These are phyloP conservation scores for Fringilla coelebs DNA, from an alignment of 2,797 vertebrate genomes.

Conservation along the genomic window DNA sequence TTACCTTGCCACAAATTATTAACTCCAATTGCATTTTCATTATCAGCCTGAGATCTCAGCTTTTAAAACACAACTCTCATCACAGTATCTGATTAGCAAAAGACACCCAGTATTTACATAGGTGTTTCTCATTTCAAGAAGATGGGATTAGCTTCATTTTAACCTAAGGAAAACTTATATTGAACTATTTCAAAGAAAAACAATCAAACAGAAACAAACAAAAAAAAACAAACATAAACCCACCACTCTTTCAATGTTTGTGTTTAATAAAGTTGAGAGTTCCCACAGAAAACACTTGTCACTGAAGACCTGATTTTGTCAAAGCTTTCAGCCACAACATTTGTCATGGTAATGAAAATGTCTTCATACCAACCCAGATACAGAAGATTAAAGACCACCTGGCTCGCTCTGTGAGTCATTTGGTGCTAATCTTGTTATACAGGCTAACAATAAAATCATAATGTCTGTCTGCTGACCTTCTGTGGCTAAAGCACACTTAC, in stretches of 20 bases:
- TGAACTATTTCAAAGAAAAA: neutral
- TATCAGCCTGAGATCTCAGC: neutral
- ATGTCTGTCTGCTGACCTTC: conserved; percentile 1
- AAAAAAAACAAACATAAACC: neutral
- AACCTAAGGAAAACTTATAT: neutral
- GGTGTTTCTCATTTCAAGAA: neutral
- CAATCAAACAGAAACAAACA: neutral
- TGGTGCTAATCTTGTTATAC: conserved; percentile 19
- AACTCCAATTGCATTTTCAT: neutral
- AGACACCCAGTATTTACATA: neutral
- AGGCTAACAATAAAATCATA: conserved; percentile 30
- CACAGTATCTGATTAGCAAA: neutral
- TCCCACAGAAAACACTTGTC: neutral
- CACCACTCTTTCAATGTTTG: neutral
- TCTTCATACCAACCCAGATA: neutral
- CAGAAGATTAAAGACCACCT: conserved; percentile 46
- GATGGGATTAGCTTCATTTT: neutral
- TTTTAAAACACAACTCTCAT: neutral
- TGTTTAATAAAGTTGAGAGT: neutral
- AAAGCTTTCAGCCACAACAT: neutral
- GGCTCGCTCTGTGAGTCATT: conserved; percentile 5
- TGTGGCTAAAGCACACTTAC: neutral
- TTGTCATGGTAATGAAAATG: neutral
- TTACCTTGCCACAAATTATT: neutral
- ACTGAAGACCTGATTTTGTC: neutral